Percentiles rank a stretch among this genome's conserved stretches.
phyloP scores from a whole-genome alignment of 2,888 invertebrate species.

The Maniola hyperantus region DNA sequence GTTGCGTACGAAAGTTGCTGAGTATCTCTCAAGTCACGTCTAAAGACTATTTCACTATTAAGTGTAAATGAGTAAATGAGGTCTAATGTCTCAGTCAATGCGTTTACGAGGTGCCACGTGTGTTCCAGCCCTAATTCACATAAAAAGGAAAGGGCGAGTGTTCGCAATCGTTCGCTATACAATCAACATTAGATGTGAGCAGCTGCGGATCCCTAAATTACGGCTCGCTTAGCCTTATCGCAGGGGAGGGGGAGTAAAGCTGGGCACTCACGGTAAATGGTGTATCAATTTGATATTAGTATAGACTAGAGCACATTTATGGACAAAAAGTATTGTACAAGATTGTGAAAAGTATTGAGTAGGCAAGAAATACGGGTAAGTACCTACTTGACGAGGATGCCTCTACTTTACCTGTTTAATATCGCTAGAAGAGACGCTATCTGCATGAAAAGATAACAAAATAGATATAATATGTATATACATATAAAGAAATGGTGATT shows the following conservation, averaged over 20 bases:
- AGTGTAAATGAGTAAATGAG: neutral
- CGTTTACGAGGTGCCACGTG: conserved; percentile 17
- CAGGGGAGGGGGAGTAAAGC: conserved; percentile 45
- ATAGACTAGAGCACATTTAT: conserved; percentile 3
- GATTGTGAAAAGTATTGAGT: neutral
- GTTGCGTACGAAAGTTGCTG: too few relatives aligned
- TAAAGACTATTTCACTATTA: too few relatives aligned
- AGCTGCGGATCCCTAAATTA: conserved; percentile 78
- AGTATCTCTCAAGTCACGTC: too few relatives aligned
- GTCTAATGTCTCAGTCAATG: conserved; percentile 5
- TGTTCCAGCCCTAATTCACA: conserved; percentile 44
- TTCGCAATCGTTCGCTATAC: conserved; percentile 67
- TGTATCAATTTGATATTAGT: conserved; percentile 23
- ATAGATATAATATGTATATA: too few relatives aligned
- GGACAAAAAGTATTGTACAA: neutral
- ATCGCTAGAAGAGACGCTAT: too few relatives aligned
- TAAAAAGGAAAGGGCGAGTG: conserved; percentile 61
- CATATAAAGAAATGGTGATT: too few relatives aligned
- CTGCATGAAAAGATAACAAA: too few relatives aligned
- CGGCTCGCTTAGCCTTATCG: conserved; percentile 59
- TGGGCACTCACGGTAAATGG: conserved; percentile 23
- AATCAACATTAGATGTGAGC: conserved; percentile 77
- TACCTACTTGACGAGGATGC: too few relatives aligned
- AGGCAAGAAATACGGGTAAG: neutral
- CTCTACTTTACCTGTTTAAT: too few relatives aligned